These are phyloP conservation scores for Rhagologus leucostigma DNA, from an alignment of 2,113 vertebrate genomes.

Conservation along the genomic window DNA sequence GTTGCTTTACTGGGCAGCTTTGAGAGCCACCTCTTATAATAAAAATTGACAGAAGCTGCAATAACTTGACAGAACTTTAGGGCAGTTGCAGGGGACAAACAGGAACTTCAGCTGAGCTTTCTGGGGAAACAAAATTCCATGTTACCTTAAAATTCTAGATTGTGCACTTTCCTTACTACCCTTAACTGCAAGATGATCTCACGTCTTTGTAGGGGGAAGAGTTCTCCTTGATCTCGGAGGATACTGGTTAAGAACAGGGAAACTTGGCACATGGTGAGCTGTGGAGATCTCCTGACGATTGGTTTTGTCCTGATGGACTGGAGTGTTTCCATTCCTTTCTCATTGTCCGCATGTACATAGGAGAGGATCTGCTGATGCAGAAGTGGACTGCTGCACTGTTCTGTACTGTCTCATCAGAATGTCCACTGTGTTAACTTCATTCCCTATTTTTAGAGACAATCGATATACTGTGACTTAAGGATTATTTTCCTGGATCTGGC, in stretches of 20 bases:
- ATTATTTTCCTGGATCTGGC: conserved; percentile 38
- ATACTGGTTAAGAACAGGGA: neutral
- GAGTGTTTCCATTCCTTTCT: conserved; percentile 18
- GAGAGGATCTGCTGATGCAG: neutral
- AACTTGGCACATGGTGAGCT: neutral
- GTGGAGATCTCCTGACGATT: neutral
- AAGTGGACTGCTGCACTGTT: conserved; percentile 9
- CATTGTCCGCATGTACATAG: neutral
- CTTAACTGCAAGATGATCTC: neutral
- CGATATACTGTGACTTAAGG: conserved; percentile 62
- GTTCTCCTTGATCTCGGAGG: neutral
- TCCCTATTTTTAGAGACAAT: conserved; percentile 62
- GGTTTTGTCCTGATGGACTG: neutral
- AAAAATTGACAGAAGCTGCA: neutral
- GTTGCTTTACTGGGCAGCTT: neutral
- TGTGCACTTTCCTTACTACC: neutral
- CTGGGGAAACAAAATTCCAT: neutral
- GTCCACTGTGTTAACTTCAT: conserved; percentile 37
- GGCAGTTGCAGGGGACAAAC: neutral
- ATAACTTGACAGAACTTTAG: neutral
- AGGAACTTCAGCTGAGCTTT: neutral
- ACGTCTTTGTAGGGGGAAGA: neutral
- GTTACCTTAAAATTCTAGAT: neutral
- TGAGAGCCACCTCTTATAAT: neutral
- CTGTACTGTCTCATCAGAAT: conserved; percentile 29